Evolutionary conservation across 2,113 vertebrate genomes (phyloP).

Genomic region (Tricholaema leucomelas): DNA sequence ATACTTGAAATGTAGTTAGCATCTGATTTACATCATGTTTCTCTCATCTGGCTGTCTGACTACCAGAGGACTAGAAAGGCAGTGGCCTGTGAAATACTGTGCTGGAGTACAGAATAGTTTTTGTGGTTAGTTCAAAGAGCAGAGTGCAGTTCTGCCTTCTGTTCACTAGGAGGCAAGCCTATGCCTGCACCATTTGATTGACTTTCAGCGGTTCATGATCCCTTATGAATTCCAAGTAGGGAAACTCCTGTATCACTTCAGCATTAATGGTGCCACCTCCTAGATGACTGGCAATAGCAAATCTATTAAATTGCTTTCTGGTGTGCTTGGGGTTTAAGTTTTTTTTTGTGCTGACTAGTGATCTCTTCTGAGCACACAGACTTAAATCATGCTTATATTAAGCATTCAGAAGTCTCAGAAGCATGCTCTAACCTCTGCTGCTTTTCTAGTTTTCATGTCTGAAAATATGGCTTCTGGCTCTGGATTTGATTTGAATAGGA

Average conservation of each 20-base stretch:
- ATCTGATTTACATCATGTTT: background rate
- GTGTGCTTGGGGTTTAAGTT: fast-evolving
- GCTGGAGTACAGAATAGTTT: background rate
- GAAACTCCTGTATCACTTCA: background rate
- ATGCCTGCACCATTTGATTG: background rate
- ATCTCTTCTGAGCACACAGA: background rate
- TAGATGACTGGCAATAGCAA: background rate
- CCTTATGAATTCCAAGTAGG: background rate
- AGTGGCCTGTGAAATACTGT: background rate
- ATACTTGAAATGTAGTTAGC: background rate
- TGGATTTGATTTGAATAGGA: background rate
- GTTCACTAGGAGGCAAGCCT: background rate
- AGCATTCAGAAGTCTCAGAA: background rate
- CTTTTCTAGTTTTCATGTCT: background rate
- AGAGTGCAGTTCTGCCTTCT: background rate
- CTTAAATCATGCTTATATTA: background rate
- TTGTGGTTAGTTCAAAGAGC: background rate
- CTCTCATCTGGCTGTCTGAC: background rate
- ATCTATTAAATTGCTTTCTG: background rate
- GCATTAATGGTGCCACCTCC: background rate
- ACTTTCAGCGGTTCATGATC: background rate
- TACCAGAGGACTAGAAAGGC: background rate
- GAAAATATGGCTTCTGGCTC: background rate
- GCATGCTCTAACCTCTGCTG: background rate
- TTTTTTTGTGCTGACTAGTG: background rate